Evolutionary conservation across 2,888 invertebrate genomes (phyloP).

Genomic region (Micropterix aruncella): DNA sequence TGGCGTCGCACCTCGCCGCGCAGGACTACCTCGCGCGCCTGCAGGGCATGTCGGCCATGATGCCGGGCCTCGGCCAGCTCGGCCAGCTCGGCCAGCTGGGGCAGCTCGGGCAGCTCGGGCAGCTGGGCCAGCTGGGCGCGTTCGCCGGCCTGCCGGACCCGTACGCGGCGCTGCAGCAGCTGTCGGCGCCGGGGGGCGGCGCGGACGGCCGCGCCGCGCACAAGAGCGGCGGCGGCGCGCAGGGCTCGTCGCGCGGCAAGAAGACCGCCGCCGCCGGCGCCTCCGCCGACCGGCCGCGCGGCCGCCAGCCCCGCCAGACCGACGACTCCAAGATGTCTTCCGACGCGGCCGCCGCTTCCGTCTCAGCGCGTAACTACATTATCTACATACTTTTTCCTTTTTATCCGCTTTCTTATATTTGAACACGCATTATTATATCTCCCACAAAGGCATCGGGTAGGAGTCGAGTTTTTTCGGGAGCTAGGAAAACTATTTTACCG

Average conservation of each 20-base stretch:
- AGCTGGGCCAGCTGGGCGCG: too few relatives aligned
- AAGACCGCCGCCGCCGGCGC: neutral
- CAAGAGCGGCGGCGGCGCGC: too few relatives aligned
- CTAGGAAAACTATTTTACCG: too few relatives aligned
- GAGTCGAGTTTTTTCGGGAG: too few relatives aligned
- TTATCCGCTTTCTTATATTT: too few relatives aligned
- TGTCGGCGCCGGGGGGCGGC: conserved; percentile 21
- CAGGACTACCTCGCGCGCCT: conserved; percentile 77
- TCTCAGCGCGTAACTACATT: too few relatives aligned
- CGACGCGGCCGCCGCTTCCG: too few relatives aligned
- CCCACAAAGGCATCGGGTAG: too few relatives aligned
- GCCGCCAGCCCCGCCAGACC: neutral
- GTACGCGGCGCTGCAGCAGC: conserved; percentile 19
- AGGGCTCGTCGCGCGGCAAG: neutral
- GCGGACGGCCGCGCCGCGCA: conserved; percentile 23
- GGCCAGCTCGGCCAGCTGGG: conserved; percentile 36
- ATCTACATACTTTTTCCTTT: too few relatives aligned
- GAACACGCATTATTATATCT: too few relatives aligned
- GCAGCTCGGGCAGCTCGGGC: too few relatives aligned
- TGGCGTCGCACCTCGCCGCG: conserved; percentile 78
- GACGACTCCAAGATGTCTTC: neutral
- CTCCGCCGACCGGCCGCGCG: neutral
- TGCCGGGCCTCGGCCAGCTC: conserved; percentile 43
- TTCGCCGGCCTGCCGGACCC: conserved; percentile 19
- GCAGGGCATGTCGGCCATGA: conserved; percentile 65